phyloP scores from a whole-genome alignment of 1,140 invertebrate species.

The Megalonaias nervosa region DNA sequence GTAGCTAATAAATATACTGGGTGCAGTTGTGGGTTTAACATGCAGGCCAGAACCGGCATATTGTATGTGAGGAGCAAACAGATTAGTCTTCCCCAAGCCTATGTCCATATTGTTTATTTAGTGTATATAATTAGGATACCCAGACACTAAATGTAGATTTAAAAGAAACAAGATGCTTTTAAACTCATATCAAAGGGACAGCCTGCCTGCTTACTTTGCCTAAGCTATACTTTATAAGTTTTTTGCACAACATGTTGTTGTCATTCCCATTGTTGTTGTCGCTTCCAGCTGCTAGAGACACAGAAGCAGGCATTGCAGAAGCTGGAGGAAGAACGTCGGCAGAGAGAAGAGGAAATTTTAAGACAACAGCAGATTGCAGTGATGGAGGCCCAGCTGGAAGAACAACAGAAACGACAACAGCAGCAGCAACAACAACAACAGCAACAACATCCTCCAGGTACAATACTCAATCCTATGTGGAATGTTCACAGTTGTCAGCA shows the following conservation, averaged over 20 bases:
- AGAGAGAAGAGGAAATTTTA: constrained; percentile 49
- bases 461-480: background rate
- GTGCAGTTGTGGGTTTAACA: too few species aligned
- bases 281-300: constrained; percentile 40
- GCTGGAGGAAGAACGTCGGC: constrained; percentile 40
- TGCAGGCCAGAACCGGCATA: too few species aligned
- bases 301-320: constrained; percentile 52
- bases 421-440: constrained; percentile 22
- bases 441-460: constrained; percentile 26
- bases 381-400: constrained; percentile 59
- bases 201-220: background rate
- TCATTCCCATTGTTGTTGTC: background rate
- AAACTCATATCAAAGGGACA: background rate
- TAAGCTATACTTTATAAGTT: background rate
- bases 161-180: background rate
- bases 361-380: constrained; percentile 59
- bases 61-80: too few species aligned
- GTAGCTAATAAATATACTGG: too few species aligned
- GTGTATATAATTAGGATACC: background rate
- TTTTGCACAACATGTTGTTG: background rate
- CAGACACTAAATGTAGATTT: background rate
- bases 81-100: too few species aligned
- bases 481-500: background rate
- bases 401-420: constrained; percentile 46
- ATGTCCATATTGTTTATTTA: background rate